Base-by-base conservation (phyloP, 2,113 vertebrate species). In the Scomber scombrus region DNA sequence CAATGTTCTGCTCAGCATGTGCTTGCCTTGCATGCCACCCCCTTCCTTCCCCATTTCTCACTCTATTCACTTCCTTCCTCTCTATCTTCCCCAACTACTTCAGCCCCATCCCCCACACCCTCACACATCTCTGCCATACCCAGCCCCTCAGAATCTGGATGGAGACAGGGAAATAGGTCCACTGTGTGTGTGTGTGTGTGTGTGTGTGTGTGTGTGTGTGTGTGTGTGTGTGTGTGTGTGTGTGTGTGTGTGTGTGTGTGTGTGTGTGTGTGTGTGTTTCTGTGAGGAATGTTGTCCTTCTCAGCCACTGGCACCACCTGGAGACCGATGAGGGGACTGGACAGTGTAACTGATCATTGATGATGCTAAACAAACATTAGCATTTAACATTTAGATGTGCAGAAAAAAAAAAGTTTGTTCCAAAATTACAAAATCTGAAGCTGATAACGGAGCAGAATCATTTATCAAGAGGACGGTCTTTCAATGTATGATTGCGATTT, bases 1-100 rank as follows among this genome's bases (percentile, higher is more conserved):
- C 91, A 92, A 95, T 93, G 93, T 93, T 93, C 90, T 90, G 88
- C 94, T 93, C 94, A 94, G 93, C 93, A 94, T 95, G 93, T 94
- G 92, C 90, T 92, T 64, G 88, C 91, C 91, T 92, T 90, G 91
- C 91, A 91, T 76, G 86, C 88, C 91, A 78, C 85, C 81, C 76
- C 86, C 63, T 47, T 80, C 86, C 76, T 88, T 87, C 89, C 78
- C 88, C 80, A 89, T 89, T 89, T 92, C 90, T 90, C 89, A 90
- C 91, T 92, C 91, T 91, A 88, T 92, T 93, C 92, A 93, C 91
- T 93, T 94, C 88, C 91, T 93, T 93, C 90, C 91, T 90, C 88
- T 81, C 89, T 88, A 89, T 92, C 91, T 91, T 89, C 89, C 80
- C 87, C 87, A 90, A 91, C 85, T 83, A 88, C 89, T 89, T 75